Evolutionary conservation across 2,888 invertebrate species (phyloP), one percentile per base, ranked within the genome.

Genomic region (Acanthosepion lycidas): DNA sequence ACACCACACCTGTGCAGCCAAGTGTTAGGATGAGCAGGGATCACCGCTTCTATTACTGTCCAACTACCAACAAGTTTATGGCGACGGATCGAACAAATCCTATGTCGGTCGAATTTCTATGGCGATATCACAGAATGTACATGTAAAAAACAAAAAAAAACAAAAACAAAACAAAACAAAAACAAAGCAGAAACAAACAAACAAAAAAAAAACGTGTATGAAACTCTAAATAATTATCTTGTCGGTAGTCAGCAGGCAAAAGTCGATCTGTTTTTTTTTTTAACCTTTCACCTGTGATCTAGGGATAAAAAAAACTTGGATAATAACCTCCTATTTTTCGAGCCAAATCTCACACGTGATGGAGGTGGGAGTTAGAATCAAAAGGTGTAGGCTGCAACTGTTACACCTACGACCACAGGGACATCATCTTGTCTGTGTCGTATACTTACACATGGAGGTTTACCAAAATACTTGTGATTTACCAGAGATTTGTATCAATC

Each of bases 241-340:
- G 78, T 78, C 78, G 78, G n/a, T 78, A n/a, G 78, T 78, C 78
- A 78, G 78, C 78, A 78, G 78, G 78, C 78, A 78, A n/a, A 78
- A 33, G n/a, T 78, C 78, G 33, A 78, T 33, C 33, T 33, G 33
- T 33, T 33, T 78, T 78, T n/a, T 78, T n/a, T 33, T 78, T n/a
- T 78, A 12, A n/a, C n/a, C 9, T 78, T 78, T 64, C 64, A 64
- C 64, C 78, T n/a, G 78, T 78, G 78, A 78, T 33, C 78, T 23
- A 4, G 78, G 33, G 2, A 9, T 2, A 12, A n/a, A 78, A 78
- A 78, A 78, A n/a, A n/a, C 28, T 78, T 78, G 78, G 78, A 78
- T 78, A 78, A 78, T n/a, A 78, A 78, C n/a, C 78, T 78, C n/a
- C n/a, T 78, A 78, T 78, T 33, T 59, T 78, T 33, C 78, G 33